These are phyloP conservation scores for Heliothis peltigera DNA, from an alignment of 2,888 invertebrate genomes.

Conservation along the genomic window DNA sequence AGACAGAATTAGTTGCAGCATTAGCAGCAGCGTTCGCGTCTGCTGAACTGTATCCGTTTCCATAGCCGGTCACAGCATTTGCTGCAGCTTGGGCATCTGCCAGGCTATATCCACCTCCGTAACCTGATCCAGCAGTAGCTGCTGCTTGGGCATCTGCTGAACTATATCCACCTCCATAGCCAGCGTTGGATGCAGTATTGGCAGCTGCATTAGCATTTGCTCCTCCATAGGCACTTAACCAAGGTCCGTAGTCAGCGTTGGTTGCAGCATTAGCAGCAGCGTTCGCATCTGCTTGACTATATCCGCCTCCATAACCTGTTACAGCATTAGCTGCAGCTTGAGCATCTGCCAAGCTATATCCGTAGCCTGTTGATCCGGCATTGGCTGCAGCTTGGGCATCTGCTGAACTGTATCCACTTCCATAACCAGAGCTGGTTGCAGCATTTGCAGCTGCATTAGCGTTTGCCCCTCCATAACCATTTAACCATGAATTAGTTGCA, in stretches of 20 bases:
- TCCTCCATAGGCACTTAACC: slow-evolving; percentile 9
- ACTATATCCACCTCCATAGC: slow-evolving; percentile 26
- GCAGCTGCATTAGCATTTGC: slow-evolving; percentile 27
- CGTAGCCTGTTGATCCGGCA: not conserved
- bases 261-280: slow-evolving; percentile 8
- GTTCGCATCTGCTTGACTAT: slow-evolving; percentile 10
- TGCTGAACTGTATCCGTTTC: no score
- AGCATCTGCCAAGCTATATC: slow-evolving; percentile 22
- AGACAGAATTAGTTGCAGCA: slow-evolving; percentile 25
- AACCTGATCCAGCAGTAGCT: slow-evolving; percentile 16
- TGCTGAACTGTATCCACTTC: slow-evolving; percentile 44
- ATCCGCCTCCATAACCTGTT: not conserved
- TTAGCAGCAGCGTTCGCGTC: slow-evolving; percentile 30
- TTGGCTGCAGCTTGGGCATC: slow-evolving; percentile 33
- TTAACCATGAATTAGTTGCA: not conserved
- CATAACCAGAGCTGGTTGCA: slow-evolving; percentile 5
- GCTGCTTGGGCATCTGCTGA: slow-evolving; percentile 25
- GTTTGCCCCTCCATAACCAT: slow-evolving; percentile 24
- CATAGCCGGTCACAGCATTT: slow-evolving; percentile 37
- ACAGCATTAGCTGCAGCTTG: slow-evolving; percentile 16
- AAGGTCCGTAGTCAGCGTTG: no score
- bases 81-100: slow-evolving; percentile 30
- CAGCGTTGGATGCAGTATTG: slow-evolving; percentile 1
- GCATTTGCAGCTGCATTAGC: slow-evolving; percentile 39
- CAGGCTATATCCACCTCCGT: slow-evolving; percentile 36